phyloP scores from a whole-genome alignment of 2,888 invertebrate genomes.

The Xylocampa areola region DNA sequence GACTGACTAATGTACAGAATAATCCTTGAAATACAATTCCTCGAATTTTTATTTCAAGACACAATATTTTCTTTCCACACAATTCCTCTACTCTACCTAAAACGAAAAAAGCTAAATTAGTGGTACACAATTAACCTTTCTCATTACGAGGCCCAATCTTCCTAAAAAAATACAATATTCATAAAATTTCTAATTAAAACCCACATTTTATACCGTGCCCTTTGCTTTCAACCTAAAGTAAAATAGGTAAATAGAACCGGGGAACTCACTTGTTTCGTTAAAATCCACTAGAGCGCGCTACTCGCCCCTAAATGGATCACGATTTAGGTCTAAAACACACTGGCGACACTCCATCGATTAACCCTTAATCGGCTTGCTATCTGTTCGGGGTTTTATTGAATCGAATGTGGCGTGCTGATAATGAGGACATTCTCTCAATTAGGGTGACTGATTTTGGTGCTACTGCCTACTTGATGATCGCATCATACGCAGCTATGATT shows the following conservation, averaged over 20 bases:
- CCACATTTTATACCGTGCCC: slow-evolving; percentile 18
- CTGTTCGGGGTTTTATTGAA: slow-evolving; percentile 26
- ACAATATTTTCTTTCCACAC: too few species aligned
- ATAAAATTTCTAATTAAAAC: slow-evolving; percentile 20
- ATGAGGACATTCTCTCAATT: background rate
- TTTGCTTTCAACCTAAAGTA: slow-evolving; percentile 14
- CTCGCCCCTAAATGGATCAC: slow-evolving; percentile 49
- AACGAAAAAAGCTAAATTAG: background rate
- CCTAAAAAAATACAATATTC: slow-evolving; percentile 6
- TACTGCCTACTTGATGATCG: too few species aligned
- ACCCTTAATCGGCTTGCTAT: slow-evolving; percentile 36
- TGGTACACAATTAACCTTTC: background rate
- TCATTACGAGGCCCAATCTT: background rate
- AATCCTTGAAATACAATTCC: too few species aligned
- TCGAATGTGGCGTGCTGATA: background rate
- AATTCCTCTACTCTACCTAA: too few species aligned
- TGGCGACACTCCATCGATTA: slow-evolving; percentile 32
- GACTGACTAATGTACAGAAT: too few species aligned
- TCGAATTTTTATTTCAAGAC: too few species aligned
- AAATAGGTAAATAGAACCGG: slow-evolving; percentile 9
- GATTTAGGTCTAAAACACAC: slow-evolving; percentile 42
- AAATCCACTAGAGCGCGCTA: slow-evolving; percentile 34
- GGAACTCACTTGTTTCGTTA: slow-evolving; percentile 39
- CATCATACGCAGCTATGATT: too few species aligned
- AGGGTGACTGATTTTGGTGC: too few species aligned